Conservation (phyloP, 2,113 vertebrate genomes). For the Boulengeromyrus knoepffleri region DNA sequence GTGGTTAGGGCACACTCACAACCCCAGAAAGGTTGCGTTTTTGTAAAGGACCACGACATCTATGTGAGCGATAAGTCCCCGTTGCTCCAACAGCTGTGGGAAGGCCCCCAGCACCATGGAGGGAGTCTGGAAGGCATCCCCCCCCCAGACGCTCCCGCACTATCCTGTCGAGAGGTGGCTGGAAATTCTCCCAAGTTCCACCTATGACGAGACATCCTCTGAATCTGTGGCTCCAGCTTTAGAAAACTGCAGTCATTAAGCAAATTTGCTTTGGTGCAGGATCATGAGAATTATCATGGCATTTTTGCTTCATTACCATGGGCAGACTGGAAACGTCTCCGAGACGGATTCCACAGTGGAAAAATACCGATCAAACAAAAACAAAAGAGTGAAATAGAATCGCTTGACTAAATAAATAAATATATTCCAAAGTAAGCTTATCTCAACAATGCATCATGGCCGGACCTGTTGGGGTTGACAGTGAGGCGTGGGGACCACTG, state of each 20-base stretch:
- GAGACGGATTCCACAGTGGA: slow-evolving; percentile 57
- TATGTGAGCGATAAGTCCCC: not conserved
- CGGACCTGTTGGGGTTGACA: slow-evolving; percentile 29
- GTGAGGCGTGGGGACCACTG: slow-evolving; percentile 41
- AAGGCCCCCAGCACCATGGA: not conserved
- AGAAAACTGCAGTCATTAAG: slow-evolving; percentile 67
- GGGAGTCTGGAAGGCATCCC: not conserved
- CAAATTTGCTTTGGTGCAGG: slow-evolving; percentile 67
- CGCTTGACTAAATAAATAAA: slow-evolving; percentile 36
- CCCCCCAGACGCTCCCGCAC: not conserved
- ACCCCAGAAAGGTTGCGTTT: slow-evolving; percentile 22
- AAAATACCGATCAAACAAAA: slow-evolving; percentile 52
- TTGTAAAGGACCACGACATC: not conserved
- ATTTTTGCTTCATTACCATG: slow-evolving; percentile 70
- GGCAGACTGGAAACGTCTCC: slow-evolving; percentile 63
- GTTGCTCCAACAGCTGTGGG: not conserved
- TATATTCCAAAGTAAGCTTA: slow-evolving; percentile 34
- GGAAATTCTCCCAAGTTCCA: slow-evolving; percentile 38
- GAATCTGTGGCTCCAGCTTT: slow-evolving; percentile 51
- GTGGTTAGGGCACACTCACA: not conserved
- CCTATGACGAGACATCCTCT: slow-evolving; percentile 38
- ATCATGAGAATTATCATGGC: slow-evolving; percentile 66
- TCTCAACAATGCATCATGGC: slow-evolving; percentile 34
- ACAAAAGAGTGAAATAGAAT: slow-evolving; percentile 24
- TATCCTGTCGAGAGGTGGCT: slow-evolving; percentile 10